Evolutionary conservation across 2,888 invertebrate species (phyloP).

Genomic region (Drosophila rubida): DNA sequence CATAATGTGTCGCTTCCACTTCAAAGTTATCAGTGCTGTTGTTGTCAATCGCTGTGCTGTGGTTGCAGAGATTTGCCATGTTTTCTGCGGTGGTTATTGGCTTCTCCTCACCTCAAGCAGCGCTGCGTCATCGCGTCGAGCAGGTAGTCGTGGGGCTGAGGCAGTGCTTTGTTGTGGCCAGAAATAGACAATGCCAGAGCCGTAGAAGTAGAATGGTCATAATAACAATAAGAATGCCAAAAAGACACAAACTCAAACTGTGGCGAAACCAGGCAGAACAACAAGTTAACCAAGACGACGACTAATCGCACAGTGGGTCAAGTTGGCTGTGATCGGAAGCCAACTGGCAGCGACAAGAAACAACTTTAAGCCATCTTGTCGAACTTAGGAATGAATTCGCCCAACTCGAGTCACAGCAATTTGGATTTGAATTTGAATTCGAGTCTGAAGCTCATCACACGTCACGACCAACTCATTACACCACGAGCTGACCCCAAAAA

Average conservation of each 20-base stretch:
- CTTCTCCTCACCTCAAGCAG: conserved; percentile 32
- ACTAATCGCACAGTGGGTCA: conserved; percentile 56
- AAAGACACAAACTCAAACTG: conserved; percentile 7
- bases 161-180: conserved; percentile 49
- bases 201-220: conserved; percentile 51
- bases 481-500: conserved; percentile 66
- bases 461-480: conserved; percentile 76
- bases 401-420: conserved; percentile 53
- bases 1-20: conserved; percentile 32
- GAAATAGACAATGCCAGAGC: conserved; percentile 46
- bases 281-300: conserved; percentile 40
- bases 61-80: conserved; percentile 44
- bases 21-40: conserved; percentile 24
- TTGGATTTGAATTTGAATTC: conserved; percentile 58
- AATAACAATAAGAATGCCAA: conserved; percentile 48
- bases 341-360: conserved; percentile 41
- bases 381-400: conserved; percentile 22
- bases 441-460: conserved; percentile 78
- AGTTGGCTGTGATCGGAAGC: conserved; percentile 35
- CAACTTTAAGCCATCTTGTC: no score
- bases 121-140: conserved; percentile 42
- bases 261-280: conserved; percentile 43
- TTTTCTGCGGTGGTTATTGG: conserved; percentile 34
- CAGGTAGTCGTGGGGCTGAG: conserved; percentile 34
- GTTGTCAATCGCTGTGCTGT: conserved; percentile 38